A percentile compares a stretch with the other conserved stretches of the same genome.
These are phyloP conservation scores for Stichodactyla helianthus DNA, from an alignment of 64 coral and sea anemone genomes.

Conservation along the genomic window DNA sequence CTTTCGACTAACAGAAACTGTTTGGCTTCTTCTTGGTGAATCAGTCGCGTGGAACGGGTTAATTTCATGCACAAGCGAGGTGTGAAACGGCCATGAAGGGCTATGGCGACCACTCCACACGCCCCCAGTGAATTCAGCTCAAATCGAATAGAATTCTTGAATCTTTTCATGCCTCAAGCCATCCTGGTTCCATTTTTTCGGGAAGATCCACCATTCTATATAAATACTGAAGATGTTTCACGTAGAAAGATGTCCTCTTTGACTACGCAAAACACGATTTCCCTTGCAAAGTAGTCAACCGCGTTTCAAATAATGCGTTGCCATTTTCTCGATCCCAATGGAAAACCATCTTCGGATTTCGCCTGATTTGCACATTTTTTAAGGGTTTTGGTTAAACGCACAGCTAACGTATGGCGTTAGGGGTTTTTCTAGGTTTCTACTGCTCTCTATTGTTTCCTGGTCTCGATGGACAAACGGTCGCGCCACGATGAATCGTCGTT, in stretches of 20 bases:
- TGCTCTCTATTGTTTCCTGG: not conserved
- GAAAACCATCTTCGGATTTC: not conserved
- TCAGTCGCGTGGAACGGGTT: conserved; percentile 8
- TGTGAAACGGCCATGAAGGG: conserved; percentile 15
- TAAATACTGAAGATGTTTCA: not conserved
- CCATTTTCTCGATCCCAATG: not conserved
- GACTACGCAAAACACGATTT: not conserved
- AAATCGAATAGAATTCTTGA: not conserved
- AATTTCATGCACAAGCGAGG: conserved; percentile 18
- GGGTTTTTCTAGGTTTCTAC: not conserved
- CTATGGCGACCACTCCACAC: conserved; percentile 25
- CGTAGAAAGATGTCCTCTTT: not conserved
- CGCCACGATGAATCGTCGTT: not conserved
- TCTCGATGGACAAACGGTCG: not conserved
- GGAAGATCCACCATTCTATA: not conserved
- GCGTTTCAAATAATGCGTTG: not conserved
- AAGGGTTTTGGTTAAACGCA: not conserved
- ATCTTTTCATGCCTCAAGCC: not conserved
- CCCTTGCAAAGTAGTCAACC: conserved; percentile 2
- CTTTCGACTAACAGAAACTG: not conserved
- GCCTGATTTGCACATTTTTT: not conserved
- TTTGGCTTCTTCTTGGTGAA: not conserved
- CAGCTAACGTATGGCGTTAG: not conserved
- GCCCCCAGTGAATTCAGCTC: not conserved
- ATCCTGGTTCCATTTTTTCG: not conserved